Evolutionary conservation across 2,797 vertebrate genomes (phyloP), one percentile per base, ranked within the genome.

Genomic region (Amazona finschi): DNA sequence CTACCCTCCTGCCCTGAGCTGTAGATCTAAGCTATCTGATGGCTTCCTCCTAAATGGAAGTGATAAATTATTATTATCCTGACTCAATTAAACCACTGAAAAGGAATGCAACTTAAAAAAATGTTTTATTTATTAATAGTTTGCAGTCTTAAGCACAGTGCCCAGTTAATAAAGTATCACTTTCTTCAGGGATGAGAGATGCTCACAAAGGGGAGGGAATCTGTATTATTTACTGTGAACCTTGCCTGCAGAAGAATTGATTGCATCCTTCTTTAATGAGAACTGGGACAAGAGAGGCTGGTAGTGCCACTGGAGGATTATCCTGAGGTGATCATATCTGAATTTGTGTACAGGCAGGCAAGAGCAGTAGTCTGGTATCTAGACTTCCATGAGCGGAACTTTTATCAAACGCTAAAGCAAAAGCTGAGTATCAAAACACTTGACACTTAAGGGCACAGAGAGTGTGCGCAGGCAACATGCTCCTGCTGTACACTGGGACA

Each of bases 91-190:
- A 91, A 76, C 11, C 88, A 77, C 62, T 24, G 15, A 90, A 69
- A 90, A 66, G 80, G 87, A 83, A 96, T 64, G 81, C n/a, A 87
- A 75, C 83, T 79, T 52, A 43, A 57, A 88, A 83, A 60, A 94
- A 95, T 89, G 84, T 95, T 96, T 93, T 89, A 94, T 95, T 95
- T 94, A 96, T 84, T 74, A 91, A 50, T 31, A 80, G 71, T 78
- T 81, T 81, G 75, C 75, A 85, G 82, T 86, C 92, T 89, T 52
- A 38, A 92, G 85, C 93, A 82, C 50, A n/a, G 81, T 27, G 65
- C 73, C 93, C 94, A 60, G 84, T 46, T 94, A 85, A 93, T 80
- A 90, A 96, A 95, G 75, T 80, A 84, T 84, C 79, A 61, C 85
- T 92, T 90, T 91, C 80, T 92, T 78, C 81, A 87, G 86, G 94